These are phyloP conservation scores for Capitulum mitella DNA, from an alignment of 2,888 invertebrate species.

Conservation along the genomic window DNA sequence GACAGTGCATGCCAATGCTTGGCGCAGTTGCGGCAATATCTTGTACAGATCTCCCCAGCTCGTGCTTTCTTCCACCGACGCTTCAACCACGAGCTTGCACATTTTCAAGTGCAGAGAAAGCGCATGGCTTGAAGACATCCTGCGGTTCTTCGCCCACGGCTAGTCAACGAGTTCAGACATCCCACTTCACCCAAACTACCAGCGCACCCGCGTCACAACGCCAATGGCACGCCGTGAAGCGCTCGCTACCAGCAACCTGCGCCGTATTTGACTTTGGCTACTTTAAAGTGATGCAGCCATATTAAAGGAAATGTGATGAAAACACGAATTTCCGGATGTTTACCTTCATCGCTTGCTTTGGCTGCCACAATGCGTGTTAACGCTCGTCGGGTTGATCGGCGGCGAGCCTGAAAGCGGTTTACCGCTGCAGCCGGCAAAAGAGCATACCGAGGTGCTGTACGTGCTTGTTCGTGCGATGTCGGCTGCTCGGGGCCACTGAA, in stretches of 20 bases:
- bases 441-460: too few species aligned
- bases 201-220: not conserved
- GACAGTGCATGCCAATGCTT: slow-evolving; percentile 80
- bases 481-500: too few species aligned
- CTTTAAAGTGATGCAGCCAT: not conserved
- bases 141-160: slow-evolving; percentile 19
- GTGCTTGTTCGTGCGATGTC: too few species aligned
- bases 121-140: slow-evolving; percentile 66
- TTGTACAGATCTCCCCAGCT: slow-evolving; percentile 74
- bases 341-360: not conserved
- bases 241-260: not conserved
- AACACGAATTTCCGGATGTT: too few species aligned
- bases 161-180: not conserved
- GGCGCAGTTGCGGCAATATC: slow-evolving; percentile 73
- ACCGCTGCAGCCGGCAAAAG: too few species aligned
- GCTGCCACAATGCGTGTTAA: too few species aligned
- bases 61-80: slow-evolving; percentile 50
- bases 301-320: too few species aligned
- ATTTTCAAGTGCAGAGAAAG: slow-evolving; percentile 63
- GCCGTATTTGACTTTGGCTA: not conserved
- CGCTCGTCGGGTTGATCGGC: too few species aligned
- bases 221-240: not conserved
- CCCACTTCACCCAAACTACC: not conserved
- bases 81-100: slow-evolving; percentile 68
- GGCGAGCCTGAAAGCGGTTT: too few species aligned